Percentiles rank a stretch among this genome's conserved stretches.
These are phyloP conservation scores for Elachura formosa DNA, from an alignment of 2,113 vertebrate genomes.

Conservation along the genomic window DNA sequence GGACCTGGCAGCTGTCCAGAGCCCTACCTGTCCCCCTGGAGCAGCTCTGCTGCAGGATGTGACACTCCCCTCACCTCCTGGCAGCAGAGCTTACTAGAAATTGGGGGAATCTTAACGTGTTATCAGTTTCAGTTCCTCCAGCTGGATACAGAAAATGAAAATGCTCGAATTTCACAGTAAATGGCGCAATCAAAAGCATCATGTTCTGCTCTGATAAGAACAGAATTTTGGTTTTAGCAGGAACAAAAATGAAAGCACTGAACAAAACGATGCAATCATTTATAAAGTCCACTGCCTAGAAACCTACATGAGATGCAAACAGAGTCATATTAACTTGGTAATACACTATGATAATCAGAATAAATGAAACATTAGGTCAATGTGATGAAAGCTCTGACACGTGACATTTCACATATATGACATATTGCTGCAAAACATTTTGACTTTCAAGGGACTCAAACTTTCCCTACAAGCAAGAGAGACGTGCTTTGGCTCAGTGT, in stretches of 20 bases:
- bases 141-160: background rate
- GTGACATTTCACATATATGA: background rate
- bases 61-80: background rate
- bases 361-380: background rate
- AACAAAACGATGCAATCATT: background rate
- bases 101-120: rapidly evolving
- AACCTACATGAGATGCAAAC: background rate
- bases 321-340: background rate
- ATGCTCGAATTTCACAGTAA: background rate
- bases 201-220: background rate
- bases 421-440: background rate
- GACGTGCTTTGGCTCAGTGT: background rate
- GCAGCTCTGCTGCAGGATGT: background rate
- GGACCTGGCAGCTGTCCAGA: background rate
- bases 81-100: background rate
- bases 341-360: background rate
- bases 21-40: background rate
- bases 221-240: background rate
- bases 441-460: background rate
- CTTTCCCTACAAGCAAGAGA: background rate
- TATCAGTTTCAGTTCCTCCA: background rate
- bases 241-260: background rate
- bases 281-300: background rate
- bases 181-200: background rate
- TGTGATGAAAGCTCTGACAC: background rate